Evolutionary conservation across 2,797 vertebrate genomes (phyloP).

Genomic region (Cuculus canorus): DNA sequence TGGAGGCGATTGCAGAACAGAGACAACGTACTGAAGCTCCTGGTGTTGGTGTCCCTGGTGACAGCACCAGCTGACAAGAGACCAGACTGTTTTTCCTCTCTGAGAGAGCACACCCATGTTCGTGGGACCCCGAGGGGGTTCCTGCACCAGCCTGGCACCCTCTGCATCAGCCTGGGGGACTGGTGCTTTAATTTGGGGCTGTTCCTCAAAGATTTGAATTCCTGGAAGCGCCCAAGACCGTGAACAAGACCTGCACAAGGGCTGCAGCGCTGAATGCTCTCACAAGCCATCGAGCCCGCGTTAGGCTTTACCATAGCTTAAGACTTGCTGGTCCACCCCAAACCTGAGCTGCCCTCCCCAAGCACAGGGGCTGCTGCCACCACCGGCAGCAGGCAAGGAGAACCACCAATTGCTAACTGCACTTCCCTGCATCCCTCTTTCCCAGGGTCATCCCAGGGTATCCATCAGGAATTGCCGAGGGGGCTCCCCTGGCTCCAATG

Average conservation of each 20-base stretch:
- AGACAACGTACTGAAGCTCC: not conserved
- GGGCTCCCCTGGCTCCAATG: fast-evolving
- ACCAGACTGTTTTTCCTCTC: fast-evolving
- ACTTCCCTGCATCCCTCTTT: not conserved
- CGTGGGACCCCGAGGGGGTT: not conserved
- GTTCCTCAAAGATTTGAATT: not conserved
- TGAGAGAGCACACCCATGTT: fast-evolving
- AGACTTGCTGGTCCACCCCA: not conserved
- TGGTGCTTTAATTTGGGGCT: not conserved
- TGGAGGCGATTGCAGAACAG: no score
- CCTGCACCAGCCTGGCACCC: not conserved
- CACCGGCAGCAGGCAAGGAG: not conserved
- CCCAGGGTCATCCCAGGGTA: fast-evolving
- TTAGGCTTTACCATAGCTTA: not conserved
- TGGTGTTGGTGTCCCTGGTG: no score
- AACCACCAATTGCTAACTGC: not conserved
- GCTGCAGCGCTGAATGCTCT: fast-evolving
- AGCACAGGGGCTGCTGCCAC: not conserved
- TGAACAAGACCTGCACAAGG: fast-evolving
- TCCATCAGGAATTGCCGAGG: fast-evolving
- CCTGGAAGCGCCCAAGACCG: not conserved
- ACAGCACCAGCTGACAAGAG: no score
- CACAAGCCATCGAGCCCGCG: not conserved
- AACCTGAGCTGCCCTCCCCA: no score
- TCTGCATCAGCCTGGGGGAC: not conserved